Evolutionary conservation across 2,113 vertebrate species (phyloP), one percentile per base, ranked within the genome.

Genomic region (Galeopterus variegatus): DNA sequence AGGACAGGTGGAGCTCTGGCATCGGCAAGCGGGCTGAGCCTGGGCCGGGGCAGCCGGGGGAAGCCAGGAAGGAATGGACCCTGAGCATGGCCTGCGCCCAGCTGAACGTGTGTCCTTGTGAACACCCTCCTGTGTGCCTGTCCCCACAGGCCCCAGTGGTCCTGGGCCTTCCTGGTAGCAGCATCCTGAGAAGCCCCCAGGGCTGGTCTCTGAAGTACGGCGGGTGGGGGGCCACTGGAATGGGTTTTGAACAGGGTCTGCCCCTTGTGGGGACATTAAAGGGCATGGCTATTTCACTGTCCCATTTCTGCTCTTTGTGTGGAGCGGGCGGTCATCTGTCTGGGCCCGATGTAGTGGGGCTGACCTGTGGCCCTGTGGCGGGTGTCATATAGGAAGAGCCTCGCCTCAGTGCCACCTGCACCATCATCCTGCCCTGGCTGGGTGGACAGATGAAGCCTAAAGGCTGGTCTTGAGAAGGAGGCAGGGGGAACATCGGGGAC

Each of bases 101-200:
- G 5, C 5, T 24, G 54, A 50, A 45, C 26, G 31, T 12, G 33
- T 60, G 72, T 28, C 48, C 31, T 5, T 9, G 10, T 12, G 28
- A 62, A 0, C 15, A 14, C 1, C 0, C n/a, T 12, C 41, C 8
- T 1, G 2, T 8, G 21, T 26, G 75, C 31, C 52, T 28, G 80
- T 50, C 36, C 80, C 1, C 1, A 28, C 77, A 14, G 14, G 31
- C 56, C 64, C 73, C 28, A 3, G 21, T 1, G 41, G 60, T 31
- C 52, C 75, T n/a, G 9, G 10, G 3, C 1, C 41, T 64, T 75
- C 65, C 75, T 11, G 50, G 48, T 52, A 26, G 79, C n/a, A 19
- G 13, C 13, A 14, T 81, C 33, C n/a, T 21, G 6, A 80, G 0
- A 2, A 87, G 8, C 45, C 64, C 62, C 52, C 62, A 50, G 31